A percentile compares a stretch with the other conserved stretches of the same genome.
Conservation (phyloP, 2,113 vertebrate genomes). For the human region GRCh38 chr12:99861501-99862000, state of each 20-base stretch:
- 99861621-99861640: slow-evolving; percentile 3
- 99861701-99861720: slow-evolving; percentile 63
- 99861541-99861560: slow-evolving; percentile 36
- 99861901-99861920: slow-evolving; percentile 70
- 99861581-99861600: slow-evolving; percentile 44
- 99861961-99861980: neutral
- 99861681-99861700: slow-evolving; percentile 64
- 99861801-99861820: slow-evolving; percentile 58
- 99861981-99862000: slow-evolving; percentile 15
- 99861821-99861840: slow-evolving; percentile 60
- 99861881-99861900: slow-evolving; percentile 61
- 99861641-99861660: neutral
- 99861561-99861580: slow-evolving; percentile 56
- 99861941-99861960: slow-evolving; percentile 53
- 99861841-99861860: slow-evolving; percentile 53
- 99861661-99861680: slow-evolving; percentile 5
- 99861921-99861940: slow-evolving; percentile 63
- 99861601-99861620: slow-evolving; percentile 49
- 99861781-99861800: neutral
- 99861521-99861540: slow-evolving; percentile 16
- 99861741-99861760: slow-evolving; percentile 45
- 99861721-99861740: slow-evolving; percentile 63
- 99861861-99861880: slow-evolving; percentile 71
- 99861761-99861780: slow-evolving; percentile 39
- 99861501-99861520: neutral